These are phyloP conservation scores for Phlogophora meticulosa DNA, from an alignment of 2,888 invertebrate genomes.

Conservation along the genomic window DNA sequence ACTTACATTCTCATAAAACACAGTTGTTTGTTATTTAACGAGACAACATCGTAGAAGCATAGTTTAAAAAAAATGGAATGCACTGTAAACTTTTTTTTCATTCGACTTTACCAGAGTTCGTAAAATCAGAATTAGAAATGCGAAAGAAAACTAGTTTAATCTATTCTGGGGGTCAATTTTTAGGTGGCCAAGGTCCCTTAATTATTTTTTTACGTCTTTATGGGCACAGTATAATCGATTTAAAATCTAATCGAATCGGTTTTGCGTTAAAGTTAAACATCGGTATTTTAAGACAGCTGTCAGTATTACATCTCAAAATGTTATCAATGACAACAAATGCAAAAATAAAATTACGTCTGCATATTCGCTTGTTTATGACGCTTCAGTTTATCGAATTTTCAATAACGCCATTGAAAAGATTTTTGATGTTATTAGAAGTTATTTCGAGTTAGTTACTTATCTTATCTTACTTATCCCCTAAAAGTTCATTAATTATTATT, in stretches of 20 bases:
- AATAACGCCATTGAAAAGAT: background rate
- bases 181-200: too few relatives aligned
- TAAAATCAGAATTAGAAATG: too few relatives aligned
- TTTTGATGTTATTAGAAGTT: conserved; percentile 14
- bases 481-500: too few relatives aligned
- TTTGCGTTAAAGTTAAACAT: background rate
- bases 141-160: too few relatives aligned
- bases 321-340: background rate
- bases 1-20: conserved; percentile 1
- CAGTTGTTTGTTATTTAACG: conserved; percentile 3
- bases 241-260: background rate
- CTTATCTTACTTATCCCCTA: too few relatives aligned
- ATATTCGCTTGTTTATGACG: background rate
- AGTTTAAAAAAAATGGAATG: background rate
- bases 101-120: too few relatives aligned
- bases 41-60: background rate
- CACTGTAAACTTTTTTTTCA: conserved; percentile 1
- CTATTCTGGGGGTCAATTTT: background rate
- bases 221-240: background rate
- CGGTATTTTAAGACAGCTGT: background rate
- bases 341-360: background rate
- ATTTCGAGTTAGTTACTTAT: conserved; percentile 6
- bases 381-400: background rate
- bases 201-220: too few relatives aligned
- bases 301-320: conserved; percentile 21